Evolutionary conservation across 2,797 vertebrate species (phyloP), one percentile per base, ranked within the genome.

Genomic region (Phataginus tricuspis): DNA sequence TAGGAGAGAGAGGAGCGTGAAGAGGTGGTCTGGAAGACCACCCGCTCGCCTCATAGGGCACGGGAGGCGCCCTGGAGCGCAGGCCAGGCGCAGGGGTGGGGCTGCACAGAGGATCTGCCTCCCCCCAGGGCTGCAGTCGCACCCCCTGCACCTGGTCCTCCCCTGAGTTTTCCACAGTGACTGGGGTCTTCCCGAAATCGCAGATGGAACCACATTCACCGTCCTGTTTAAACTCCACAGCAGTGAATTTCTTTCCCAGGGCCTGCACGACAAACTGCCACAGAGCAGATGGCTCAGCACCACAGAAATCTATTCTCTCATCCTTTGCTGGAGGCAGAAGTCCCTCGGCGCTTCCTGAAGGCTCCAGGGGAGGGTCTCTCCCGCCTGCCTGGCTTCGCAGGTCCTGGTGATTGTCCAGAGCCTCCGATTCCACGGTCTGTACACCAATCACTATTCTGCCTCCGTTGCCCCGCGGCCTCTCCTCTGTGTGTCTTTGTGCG

Each of bases 71-170:
- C 39, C 39, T 39, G 39, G 39, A 39, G 39, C 39, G 39, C 39
- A 39, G 39, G 39, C 39, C 72, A 7, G 72, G 29, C 3, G 45
- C 45, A n/a, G 23, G 29, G 45, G 18, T 21, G 29, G 45, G 69
- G 31, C 10, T 34, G 12, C 21, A 13, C 1, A 21, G 3, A 37
- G 37, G 13, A 3, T 25, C 69, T 2, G 1, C 27, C 4, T 0
- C n/a, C 29, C n/a, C 53, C 15, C 19, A 3, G 29, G 75, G 5
- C 10, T 4, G 18, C 8, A 0, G 1, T 1, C 18, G n/a, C 0
- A 11, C 16, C 63, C 49, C 61, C 74, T 49, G 31, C 15, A 7
- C 21, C 69, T 23, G 25, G 12, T 37, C 25, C 25, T 18, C 49
- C 14, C 19, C 14, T 64, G 57, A 10, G 25, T 13, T 66, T 49